Evolutionary conservation across 2,888 invertebrate species (phyloP).

Genomic region (Leucophenga montana): DNA sequence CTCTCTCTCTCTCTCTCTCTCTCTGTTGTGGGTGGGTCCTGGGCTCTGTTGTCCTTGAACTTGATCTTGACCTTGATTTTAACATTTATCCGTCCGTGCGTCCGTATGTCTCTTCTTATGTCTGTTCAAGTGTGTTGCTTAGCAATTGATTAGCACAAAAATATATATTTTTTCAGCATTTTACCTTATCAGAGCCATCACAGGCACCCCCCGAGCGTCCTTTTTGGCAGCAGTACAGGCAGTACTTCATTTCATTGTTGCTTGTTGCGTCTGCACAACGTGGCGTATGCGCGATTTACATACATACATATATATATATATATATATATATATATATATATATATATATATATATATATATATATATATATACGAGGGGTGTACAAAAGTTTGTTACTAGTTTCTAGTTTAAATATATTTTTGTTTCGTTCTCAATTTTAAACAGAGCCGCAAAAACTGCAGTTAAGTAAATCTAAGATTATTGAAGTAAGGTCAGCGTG

Average conservation of each 20-base stretch:
- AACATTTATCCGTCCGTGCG: background rate
- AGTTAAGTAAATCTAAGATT: no score
- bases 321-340: no score
- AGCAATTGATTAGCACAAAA: slow-evolving; percentile 16
- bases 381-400: no score
- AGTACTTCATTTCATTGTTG: background rate
- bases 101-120: background rate
- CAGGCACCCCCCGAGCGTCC: background rate
- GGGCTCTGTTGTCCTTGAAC: slow-evolving; percentile 38
- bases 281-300: no score
- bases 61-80: slow-evolving; percentile 43
- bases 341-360: no score
- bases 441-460: no score
- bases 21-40: background rate
- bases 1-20: background rate
- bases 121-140: background rate
- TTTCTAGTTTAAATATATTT: no score
- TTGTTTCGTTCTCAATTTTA: no score
- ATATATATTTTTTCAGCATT: background rate
- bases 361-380: no score
- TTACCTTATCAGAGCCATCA: background rate
- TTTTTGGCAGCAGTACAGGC: background rate
- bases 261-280: background rate
- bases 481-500: no score
- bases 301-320: no score